Conservation (phyloP, 2,888 invertebrate genomes). For the Shargacucullia verbasci region DNA sequence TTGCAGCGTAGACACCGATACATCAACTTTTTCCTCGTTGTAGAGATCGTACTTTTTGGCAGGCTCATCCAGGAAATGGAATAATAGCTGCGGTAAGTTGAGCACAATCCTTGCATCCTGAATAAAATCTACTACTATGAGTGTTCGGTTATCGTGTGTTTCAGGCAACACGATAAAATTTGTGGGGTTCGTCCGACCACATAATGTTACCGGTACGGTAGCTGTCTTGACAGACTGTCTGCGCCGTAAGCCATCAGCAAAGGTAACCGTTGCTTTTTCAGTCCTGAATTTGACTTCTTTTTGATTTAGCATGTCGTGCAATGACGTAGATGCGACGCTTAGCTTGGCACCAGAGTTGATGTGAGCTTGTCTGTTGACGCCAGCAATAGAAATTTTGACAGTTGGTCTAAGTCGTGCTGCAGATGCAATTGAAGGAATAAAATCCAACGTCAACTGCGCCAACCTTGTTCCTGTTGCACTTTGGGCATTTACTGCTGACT, state of each 20-base stretch:
- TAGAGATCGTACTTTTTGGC: no score
- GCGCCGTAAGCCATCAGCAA: slow-evolving; percentile 8
- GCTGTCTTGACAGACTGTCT: not conserved
- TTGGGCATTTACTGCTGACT: slow-evolving; percentile 14
- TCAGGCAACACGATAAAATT: no score
- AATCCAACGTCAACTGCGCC: slow-evolving; percentile 10
- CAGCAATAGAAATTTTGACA: not conserved
- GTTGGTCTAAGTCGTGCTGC: slow-evolving; percentile 8
- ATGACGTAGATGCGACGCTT: slow-evolving; percentile 4
- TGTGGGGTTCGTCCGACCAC: no score
- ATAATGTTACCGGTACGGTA: no score
- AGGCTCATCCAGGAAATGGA: no score
- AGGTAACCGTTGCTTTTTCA: not conserved
- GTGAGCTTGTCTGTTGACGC: slow-evolving; percentile 5
- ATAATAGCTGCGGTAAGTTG: no score
- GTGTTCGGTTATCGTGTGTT: no score
- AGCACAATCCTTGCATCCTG: no score
- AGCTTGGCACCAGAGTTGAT: slow-evolving; percentile 11
- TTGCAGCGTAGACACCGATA: no score
- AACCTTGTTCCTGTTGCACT: slow-evolving; percentile 1
- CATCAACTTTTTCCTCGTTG: no score
- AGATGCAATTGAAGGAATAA: slow-evolving; percentile 1
- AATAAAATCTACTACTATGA: no score
- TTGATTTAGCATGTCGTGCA: not conserved
- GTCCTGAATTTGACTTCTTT: not conserved